Base-by-base conservation (phyloP, 1,140 invertebrate species). In the Orius insidiosus region DNA sequence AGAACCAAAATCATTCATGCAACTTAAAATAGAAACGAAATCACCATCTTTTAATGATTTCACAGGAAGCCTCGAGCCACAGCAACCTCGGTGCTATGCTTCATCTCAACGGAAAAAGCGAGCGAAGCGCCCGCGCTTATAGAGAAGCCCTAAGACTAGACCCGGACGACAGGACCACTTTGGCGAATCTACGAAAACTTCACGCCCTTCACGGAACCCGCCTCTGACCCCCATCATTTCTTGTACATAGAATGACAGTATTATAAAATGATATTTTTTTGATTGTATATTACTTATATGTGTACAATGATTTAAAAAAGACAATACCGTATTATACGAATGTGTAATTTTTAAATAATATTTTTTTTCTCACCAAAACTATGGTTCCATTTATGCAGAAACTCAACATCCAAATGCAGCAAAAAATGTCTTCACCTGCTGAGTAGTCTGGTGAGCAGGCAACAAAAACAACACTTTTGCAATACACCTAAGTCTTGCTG, bases 71-170 rank as follows among this genome's bases (percentile, higher is more conserved):
- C 0, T 73, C 83, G 46, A 83, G 83, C 45, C 86, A 93, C 61
- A 88, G 89, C 56, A 95, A 95, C 62, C 65, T 94, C 30, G 90
- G 89, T 11, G 89, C 89, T 35, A 94, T 96, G 58, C 67, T 90
- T 15, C 89, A 94, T 64, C 66, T 93, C 39, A 88, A 92, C 60
- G 85, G 85, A 7, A 89, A n/a, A 92, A 65, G 80, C 86, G 48
- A 64, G 67, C 10, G 83, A 90, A 58, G 90, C 90, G 82, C 85
- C 16, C 63, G 70, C 5, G 80, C 81, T 43, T 95, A 95, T 62
- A 66, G 80, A 47, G 71, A 77, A 55, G 88, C 89, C 0, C 66
- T 94, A 34, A 66, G 74, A 49, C 64, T 94, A 4, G 78, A 87
- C 55, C 88, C 89, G 0, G 76, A 80, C 45, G 87, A 94, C 63